These are phyloP conservation scores for Lasioglossum malachurum DNA, from an alignment of 2,888 invertebrate species.

Conservation along the genomic window DNA sequence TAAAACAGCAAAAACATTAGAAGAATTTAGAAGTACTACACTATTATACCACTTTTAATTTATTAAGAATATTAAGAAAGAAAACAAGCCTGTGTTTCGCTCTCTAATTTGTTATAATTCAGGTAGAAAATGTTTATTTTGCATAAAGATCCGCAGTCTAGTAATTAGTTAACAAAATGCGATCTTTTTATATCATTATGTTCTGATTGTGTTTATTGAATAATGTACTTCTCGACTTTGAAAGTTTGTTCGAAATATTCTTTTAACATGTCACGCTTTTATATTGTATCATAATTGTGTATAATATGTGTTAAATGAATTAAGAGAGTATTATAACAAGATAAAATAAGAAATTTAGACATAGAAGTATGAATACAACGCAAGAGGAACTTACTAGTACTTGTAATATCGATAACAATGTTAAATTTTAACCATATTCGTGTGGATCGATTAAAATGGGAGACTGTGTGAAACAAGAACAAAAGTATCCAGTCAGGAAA, in stretches of 20 bases:
- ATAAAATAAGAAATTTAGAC: slow-evolving; percentile 5
- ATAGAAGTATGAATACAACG: slow-evolving; percentile 10
- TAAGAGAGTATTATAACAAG: slow-evolving; percentile 12
- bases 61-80: too few relatives aligned
- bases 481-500: slow-evolving; percentile 20
- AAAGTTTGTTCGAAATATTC: slow-evolving; percentile 9
- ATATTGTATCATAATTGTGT: slow-evolving; percentile 14
- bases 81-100: too few relatives aligned
- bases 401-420: slow-evolving; percentile 4
- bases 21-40: too few relatives aligned
- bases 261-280: slow-evolving; percentile 12
- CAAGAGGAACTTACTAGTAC: slow-evolving; percentile 7
- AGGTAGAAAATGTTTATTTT: too few relatives aligned
- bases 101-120: too few relatives aligned
- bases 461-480: background rate
- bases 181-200: background rate
- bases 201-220: background rate
- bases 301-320: slow-evolving; percentile 11
- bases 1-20: too few relatives aligned
- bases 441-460: slow-evolving; percentile 12
- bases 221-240: background rate
- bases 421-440: background rate
- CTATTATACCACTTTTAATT: too few relatives aligned
- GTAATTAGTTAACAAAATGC: background rate
- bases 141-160: too few relatives aligned